Conservation (phyloP, 2,888 invertebrate species). For the Scaptomyza caliginosa region DNA sequence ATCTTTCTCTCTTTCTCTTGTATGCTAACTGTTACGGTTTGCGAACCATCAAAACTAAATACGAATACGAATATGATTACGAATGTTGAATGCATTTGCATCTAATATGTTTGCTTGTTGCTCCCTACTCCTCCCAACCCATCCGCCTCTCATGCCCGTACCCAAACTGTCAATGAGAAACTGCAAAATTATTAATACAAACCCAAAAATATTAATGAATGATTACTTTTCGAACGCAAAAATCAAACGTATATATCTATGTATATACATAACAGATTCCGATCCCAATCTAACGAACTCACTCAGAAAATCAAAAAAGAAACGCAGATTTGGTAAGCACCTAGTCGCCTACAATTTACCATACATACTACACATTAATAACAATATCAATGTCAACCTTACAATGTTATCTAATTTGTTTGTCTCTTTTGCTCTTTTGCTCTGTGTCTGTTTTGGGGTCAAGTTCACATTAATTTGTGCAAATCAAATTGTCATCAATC, state of each 20-base stretch:
- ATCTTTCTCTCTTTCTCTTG: constrained; percentile 52
- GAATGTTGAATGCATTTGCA: constrained; percentile 57
- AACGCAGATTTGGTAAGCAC: constrained; percentile 84
- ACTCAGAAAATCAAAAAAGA: constrained; percentile 84
- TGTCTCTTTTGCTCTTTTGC: neutral
- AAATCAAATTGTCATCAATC: constrained; percentile 1
- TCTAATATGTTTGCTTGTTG: constrained; percentile 47
- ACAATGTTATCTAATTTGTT: constrained; percentile 9
- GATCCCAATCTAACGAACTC: constrained; percentile 84
- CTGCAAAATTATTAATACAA: constrained; percentile 26
- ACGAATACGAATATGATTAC: constrained; percentile 10
- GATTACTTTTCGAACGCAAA: constrained; percentile 47
- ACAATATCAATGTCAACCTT: constrained; percentile 5
- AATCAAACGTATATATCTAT: too few species aligned
- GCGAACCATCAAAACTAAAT: constrained; percentile 13
- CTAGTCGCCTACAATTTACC: constrained; percentile 35
- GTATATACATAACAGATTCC: constrained; percentile 74
- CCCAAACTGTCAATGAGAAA: constrained; percentile 2
- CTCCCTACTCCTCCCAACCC: neutral
- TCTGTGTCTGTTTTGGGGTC: constrained; percentile 11
- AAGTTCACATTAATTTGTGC: constrained; percentile 35
- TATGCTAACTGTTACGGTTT: constrained; percentile 34
- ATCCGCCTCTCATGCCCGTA: constrained; percentile 22
- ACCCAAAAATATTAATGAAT: constrained; percentile 26
- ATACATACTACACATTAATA: constrained; percentile 19